A percentile compares a stretch with the other conserved stretches of the same genome.
Evolutionary conservation across 2,888 invertebrate genomes (phyloP).

Genomic region (Tryphoninae sp.): DNA sequence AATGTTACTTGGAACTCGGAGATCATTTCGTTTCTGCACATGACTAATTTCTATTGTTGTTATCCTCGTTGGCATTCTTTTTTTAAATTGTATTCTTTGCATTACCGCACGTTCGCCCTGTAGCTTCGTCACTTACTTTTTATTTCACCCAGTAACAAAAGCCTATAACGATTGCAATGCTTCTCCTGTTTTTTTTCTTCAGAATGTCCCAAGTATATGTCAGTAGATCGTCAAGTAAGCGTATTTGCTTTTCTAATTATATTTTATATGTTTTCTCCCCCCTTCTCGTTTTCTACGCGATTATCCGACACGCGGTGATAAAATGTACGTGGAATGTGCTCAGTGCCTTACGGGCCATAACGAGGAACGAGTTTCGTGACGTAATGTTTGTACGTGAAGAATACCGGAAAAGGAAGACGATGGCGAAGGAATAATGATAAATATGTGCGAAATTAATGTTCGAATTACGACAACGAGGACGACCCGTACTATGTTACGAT

Average conservation of each 20-base stretch:
- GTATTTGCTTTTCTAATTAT: background rate
- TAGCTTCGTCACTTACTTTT: background rate
- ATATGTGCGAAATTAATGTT: background rate
- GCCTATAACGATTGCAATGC: slow-evolving; percentile 7
- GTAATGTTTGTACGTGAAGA: background rate
- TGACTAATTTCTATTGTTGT: background rate
- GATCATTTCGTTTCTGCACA: background rate
- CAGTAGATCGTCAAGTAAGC: background rate
- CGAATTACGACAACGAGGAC: no score
- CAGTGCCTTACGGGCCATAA: background rate
- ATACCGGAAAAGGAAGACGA: background rate
- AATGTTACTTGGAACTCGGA: background rate
- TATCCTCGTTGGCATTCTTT: background rate
- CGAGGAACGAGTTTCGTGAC: background rate
- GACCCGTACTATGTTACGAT: background rate
- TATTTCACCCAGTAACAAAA: background rate
- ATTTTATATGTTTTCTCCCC: background rate
- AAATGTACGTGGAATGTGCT: background rate
- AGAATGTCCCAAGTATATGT: background rate
- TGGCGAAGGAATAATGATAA: background rate
- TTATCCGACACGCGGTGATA: background rate
- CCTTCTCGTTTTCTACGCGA: background rate
- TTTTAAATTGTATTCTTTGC: background rate
- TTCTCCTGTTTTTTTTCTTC: slow-evolving; percentile 12
- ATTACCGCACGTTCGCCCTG: background rate